Base-by-base conservation (phyloP, 2,113 vertebrate genomes). In the Chamaea fasciata region DNA sequence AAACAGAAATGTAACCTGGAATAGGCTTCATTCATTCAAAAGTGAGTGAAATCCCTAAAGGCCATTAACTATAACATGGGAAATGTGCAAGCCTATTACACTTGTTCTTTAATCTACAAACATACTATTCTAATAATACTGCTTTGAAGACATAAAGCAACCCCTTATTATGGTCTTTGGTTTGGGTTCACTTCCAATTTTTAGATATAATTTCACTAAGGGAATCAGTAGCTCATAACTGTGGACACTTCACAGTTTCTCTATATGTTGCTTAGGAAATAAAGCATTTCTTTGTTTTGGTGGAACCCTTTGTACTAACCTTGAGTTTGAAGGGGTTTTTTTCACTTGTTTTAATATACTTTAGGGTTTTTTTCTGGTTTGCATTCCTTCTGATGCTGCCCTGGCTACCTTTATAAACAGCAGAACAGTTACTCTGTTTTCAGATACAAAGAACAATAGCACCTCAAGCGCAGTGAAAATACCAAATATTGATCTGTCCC, bases 381-480 rank as follows among this genome's bases (percentile, higher is more conserved):
- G 1, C 81, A 70, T 96, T 96, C 92, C 81, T 91, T 87, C 78
- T 90, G 71, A 52, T 6, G 35, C 90, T 93, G 77, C 64, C 89
- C 60, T 90, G 86, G 42, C 62, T 95, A 97, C 94, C 90, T 92
- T 91, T 91, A 86, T 63, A 93, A 92, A 79, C 78, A 84, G 78
- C 79, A 83, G 89, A 95, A 78, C 89, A 47, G 59, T 95, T 89
- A 68, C 71, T 93, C 65, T 92, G 78, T 96, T 96, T 97, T 87
- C 92, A 88, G 80, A 90, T 87, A 96, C 95, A 96, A 95, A 95
- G 96, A 95, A 95, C 92, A 97, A 97, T 91, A 87, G 88, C 68
- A 91, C 83, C 56, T 94, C 81, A 65, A 82, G 86, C 1, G 0
- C 56, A 75, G 81, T 77, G 80, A 95, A 95, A 95, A 93, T 82